Conservation (phyloP, 2,888 invertebrate species). For the Catocala sponsa region DNA sequence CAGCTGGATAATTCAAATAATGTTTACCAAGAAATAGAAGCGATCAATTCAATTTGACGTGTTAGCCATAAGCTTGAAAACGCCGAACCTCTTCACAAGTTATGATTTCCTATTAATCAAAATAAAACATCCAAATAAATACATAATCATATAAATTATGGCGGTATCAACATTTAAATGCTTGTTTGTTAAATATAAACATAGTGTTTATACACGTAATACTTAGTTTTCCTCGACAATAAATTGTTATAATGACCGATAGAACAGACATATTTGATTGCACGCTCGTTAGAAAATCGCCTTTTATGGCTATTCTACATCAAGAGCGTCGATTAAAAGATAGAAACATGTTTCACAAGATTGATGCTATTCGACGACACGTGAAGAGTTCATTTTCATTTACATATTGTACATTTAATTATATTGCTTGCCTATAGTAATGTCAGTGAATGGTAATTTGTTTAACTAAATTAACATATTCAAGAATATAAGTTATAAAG, state of each 20-base stretch:
- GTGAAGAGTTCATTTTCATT: constrained; percentile 1
- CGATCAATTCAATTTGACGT: too few relatives aligned
- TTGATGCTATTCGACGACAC: background rate
- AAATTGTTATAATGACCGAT: constrained; percentile 31
- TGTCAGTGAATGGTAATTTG: too few relatives aligned
- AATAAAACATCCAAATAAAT: constrained; percentile 11
- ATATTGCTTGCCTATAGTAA: too few relatives aligned
- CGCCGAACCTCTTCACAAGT: background rate
- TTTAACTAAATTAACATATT: too few relatives aligned
- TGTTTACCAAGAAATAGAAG: too few relatives aligned
- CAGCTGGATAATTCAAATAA: too few relatives aligned
- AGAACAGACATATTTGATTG: constrained; percentile 22
- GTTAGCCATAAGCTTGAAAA: too few relatives aligned
- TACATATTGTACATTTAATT: background rate
- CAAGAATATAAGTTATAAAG: too few relatives aligned
- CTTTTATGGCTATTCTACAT: constrained; percentile 13
- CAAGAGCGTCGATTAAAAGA: constrained; percentile 9
- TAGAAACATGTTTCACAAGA: constrained; percentile 9
- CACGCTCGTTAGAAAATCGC: constrained; percentile 23
- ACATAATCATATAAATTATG: constrained; percentile 21
- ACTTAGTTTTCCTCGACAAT: constrained; percentile 21
- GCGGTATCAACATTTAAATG: constrained; percentile 19
- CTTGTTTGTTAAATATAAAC: constrained; percentile 17
- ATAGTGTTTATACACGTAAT: constrained; percentile 13
- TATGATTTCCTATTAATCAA: constrained; percentile 6